Conservation (phyloP, 1,140 invertebrate species). For the Plodia interpunctella region DNA sequence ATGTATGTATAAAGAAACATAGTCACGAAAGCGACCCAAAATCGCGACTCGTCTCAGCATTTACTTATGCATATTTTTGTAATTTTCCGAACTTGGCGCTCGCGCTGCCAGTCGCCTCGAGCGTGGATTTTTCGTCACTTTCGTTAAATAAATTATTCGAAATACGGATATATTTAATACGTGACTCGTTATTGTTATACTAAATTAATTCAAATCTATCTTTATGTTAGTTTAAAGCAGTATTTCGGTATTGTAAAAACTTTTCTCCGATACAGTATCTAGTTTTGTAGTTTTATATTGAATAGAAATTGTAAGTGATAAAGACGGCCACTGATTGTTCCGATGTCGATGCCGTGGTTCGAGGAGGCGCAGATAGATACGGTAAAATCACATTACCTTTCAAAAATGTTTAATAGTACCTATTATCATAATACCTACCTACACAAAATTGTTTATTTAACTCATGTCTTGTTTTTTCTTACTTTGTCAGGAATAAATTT, state of each 20-base stretch:
- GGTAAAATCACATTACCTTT: constrained; percentile 19
- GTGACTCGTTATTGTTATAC: constrained; percentile 46
- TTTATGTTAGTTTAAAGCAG: constrained; percentile 59
- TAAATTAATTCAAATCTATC: constrained; percentile 52
- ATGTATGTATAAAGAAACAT: constrained; percentile 41
- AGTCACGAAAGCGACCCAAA: constrained; percentile 45
- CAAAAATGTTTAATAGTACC: not conserved
- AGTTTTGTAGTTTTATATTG: constrained; percentile 64
- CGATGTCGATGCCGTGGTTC: not conserved
- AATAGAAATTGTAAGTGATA: constrained; percentile 49
- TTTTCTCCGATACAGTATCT: constrained; percentile 54
- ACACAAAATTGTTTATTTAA: too few relatives aligned
- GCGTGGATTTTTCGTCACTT: constrained; percentile 49
- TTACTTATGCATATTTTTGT: constrained; percentile 27
- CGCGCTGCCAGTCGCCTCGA: constrained; percentile 6
- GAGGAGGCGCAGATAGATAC: constrained; percentile 17
- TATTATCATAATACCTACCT: too few relatives aligned
- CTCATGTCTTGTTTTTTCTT: too few relatives aligned
- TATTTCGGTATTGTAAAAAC: constrained; percentile 62
- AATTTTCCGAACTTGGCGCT: constrained; percentile 1
- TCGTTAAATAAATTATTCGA: constrained; percentile 47
- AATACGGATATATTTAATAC: constrained; percentile 31
- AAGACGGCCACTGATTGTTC: constrained; percentile 5
- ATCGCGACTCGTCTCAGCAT: constrained; percentile 46
- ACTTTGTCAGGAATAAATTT: too few relatives aligned